Evolutionary conservation across 2,113 vertebrate genomes (phyloP), one percentile per base, ranked within the genome.

Genomic region (Falcunculus frontatus): DNA sequence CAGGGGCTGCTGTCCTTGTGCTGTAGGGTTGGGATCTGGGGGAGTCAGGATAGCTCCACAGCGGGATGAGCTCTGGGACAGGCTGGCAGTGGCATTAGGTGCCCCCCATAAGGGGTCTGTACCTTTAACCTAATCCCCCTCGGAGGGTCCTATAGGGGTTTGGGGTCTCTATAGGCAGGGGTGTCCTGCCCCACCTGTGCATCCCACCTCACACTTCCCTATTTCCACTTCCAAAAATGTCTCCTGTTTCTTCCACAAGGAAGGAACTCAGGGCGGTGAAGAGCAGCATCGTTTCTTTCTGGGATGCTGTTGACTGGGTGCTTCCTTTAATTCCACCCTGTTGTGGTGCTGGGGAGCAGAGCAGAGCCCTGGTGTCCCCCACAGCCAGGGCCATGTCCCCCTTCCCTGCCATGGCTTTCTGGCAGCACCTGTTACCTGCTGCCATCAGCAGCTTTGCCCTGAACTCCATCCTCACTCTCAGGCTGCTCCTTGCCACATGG

Each of bases 311-410:
- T 16, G 13, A 62, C 55, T 3, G 26, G 22, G 46, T 32, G 46
- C 14, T 86, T 41, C 3, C 2, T 70, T 46, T 55, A 30, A 47
- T 56, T 59, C 30, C 52, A 63, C 7, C 42, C 16, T 0, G 0
- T 1, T 17, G 60, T 59, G 53, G 32, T 25, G 18, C 53, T 16
- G n/a, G 32, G 42, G 13, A 68, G 75, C 22, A n/a, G 47, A 81
- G 59, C 53, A 37, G 32, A 64, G 63, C 49, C 35, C 70, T 55
- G 52, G 37, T 4, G 0, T 49, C 14, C 16, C 25, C 30, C 32
- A 4, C 7, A 53, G 32, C 25, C 0, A 0, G 69, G 50, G 15
- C 27, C 19, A 6, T 1, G 22, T 46, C 46, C 41, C 18, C n/a
- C 6, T 73, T 37, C 50, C 68, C 37, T 32, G 32, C 21, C 0